Evolutionary conservation across 2,888 invertebrate species (phyloP).

Genomic region (Axea sp.): DNA sequence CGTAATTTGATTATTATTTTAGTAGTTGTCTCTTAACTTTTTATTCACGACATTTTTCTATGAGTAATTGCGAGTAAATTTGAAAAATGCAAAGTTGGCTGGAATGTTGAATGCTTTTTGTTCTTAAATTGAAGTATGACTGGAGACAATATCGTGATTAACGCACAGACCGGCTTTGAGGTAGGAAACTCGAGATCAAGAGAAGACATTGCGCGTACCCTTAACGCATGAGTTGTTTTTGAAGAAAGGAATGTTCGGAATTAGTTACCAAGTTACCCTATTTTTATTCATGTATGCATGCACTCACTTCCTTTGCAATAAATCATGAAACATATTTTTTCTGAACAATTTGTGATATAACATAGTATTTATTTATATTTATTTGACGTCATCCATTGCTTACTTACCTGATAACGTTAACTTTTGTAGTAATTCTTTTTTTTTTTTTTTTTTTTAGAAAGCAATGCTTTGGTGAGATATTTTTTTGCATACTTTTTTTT

Average conservation of each 20-base stretch:
- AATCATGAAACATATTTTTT: neutral
- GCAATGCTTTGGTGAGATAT: too few relatives aligned
- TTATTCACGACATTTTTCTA: slow-evolving; percentile 6
- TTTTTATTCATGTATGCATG: slow-evolving; percentile 45
- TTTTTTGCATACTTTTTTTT: too few relatives aligned
- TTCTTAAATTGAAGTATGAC: slow-evolving; percentile 29
- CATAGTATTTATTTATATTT: too few relatives aligned
- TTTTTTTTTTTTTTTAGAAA: too few relatives aligned
- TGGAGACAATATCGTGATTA: slow-evolving; percentile 49
- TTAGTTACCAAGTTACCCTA: slow-evolving; percentile 47
- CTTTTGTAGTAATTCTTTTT: too few relatives aligned
- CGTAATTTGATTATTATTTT: slow-evolving; percentile 39
- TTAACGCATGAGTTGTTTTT: slow-evolving; percentile 60
- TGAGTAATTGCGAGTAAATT: slow-evolving; percentile 20
- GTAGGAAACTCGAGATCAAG: slow-evolving; percentile 58
- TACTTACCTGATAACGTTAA: too few relatives aligned
- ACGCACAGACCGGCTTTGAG: slow-evolving; percentile 45
- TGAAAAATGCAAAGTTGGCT: slow-evolving; percentile 22
- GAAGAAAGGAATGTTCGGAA: slow-evolving; percentile 49
- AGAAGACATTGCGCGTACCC: slow-evolving; percentile 57
- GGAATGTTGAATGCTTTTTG: slow-evolving; percentile 42
- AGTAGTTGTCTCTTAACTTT: slow-evolving; percentile 5
- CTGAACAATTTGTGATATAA: too few relatives aligned
- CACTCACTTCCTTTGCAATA: slow-evolving; percentile 24
- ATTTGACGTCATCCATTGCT: too few relatives aligned